These are phyloP conservation scores for Lepidurus apus DNA, from an alignment of 1,140 invertebrate genomes.

Conservation along the genomic window DNA sequence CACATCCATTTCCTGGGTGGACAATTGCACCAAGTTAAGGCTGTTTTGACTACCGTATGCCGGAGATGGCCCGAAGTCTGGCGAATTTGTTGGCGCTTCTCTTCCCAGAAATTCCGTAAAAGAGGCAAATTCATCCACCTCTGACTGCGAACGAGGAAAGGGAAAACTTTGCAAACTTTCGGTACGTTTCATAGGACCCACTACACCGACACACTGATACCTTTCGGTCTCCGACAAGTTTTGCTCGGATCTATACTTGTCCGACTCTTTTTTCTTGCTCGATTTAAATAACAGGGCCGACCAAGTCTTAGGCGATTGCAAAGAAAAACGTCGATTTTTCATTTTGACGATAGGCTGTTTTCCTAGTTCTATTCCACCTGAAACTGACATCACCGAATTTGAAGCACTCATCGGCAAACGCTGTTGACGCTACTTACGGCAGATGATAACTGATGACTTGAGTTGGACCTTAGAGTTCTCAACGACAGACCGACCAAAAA, in stretches of 20 bases:
- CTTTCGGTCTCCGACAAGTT: background rate
- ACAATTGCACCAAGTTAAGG: background rate
- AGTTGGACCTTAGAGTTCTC: background rate
- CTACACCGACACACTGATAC: background rate
- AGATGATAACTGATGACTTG: background rate
- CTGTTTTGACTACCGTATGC: constrained; percentile 18
- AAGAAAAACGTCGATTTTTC: background rate
- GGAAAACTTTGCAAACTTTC: background rate
- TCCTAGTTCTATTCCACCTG: background rate
- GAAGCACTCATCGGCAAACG: background rate
- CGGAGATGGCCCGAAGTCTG: background rate
- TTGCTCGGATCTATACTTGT: background rate
- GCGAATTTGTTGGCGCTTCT: background rate
- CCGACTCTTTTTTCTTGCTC: background rate
- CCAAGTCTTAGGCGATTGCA: background rate
- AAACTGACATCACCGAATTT: background rate
- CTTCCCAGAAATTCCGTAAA: background rate
- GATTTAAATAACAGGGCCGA: background rate
- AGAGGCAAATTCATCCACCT: background rate
- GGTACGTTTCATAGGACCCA: background rate
- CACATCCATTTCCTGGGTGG: background rate
- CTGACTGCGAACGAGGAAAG: background rate
- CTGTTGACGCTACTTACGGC: background rate
- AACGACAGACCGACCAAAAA: background rate
- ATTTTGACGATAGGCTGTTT: background rate